Conservation (phyloP, 2,797 vertebrate species). For the Leptatherina wallacei region DNA sequence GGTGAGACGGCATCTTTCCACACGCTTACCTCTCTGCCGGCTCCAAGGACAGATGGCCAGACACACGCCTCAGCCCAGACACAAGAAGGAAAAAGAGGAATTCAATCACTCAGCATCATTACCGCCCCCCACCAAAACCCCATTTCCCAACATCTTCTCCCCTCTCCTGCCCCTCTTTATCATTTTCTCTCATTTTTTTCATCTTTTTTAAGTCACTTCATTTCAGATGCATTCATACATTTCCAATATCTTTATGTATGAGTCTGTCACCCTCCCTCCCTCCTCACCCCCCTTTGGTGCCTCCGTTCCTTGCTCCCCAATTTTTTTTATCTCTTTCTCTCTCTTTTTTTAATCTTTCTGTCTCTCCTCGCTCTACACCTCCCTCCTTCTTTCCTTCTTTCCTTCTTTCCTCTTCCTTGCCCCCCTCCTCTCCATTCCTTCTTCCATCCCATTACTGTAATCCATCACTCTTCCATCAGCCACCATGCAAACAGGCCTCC, state of each 20-base stretch:
- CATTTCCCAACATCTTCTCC: conserved; percentile 35
- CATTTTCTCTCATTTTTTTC: conserved; percentile 67
- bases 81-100: conserved; percentile 56
- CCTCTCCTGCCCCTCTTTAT: conserved; percentile 47
- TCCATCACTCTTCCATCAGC: conserved; percentile 88
- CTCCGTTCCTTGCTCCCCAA: conserved; percentile 50
- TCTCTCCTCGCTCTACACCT: conserved; percentile 42
- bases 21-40: conserved; percentile 55
- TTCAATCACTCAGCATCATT: conserved; percentile 59
- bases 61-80: conserved; percentile 62
- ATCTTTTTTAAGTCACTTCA: conserved; percentile 78
- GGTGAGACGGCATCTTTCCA: conserved; percentile 66
- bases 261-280: conserved; percentile 58
- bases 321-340: conserved; percentile 20
- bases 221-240: conserved; percentile 88
- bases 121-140: conserved; percentile 1
- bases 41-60: conserved; percentile 73
- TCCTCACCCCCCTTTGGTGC: conserved; percentile 43
- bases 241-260: conserved; percentile 89
- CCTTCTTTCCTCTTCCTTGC: conserved; percentile 34
- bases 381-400: conserved; percentile 18
- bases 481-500: conserved; percentile 85
- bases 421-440: conserved; percentile 49
- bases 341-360: conserved; percentile 50
- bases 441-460: conserved; percentile 88